Base-by-base conservation (phyloP, 2,888 invertebrate species). In the Crocallis elinguaria region DNA sequence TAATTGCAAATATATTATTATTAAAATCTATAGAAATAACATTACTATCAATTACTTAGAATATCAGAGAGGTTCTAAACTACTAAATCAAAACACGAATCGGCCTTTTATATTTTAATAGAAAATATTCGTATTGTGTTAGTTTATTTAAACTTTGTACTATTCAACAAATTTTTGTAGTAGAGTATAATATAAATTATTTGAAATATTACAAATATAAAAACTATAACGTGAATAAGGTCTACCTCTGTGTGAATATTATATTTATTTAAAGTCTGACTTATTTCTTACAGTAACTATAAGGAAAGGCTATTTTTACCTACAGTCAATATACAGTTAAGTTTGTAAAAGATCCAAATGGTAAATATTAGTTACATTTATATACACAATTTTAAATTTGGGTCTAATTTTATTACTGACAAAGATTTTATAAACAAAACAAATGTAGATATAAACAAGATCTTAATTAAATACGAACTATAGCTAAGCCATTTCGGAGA, bases 51-150 rank as follows among this genome's bases (percentile, higher is more conserved):
- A 23, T 48, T 61, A 60, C 52, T 61, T 54, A 64, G 68, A 64
- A 60, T 64, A 64, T 71, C 67, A 78, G 76, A 81, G 51, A 83
- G 90, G 89, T 86, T 78, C 90, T 91, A 91, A 79, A 68, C 90
- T 91, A 91, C 90, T 77, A 89, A 91, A 91, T 91, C 86, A 91
- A 90, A 91, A 89, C 85, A 88, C 87, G 79, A 64, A 73, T 85
- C 79, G 82, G 83, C 87, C 86, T 88, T 89, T 90, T 86, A 88
- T 79, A 77, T 81, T 91, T 91, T 91, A 89, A 90, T 89, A 86
- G 69, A 88, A 88, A 86, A 86, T 83, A 79, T 71, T 72, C 64
- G 73, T 66, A 71, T 75, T 62, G 76, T 82, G 89, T 89, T 88
- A 88, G 88, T 87, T 74, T 62, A 73, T 77, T 79, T 77, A 78